Evolutionary conservation across 2,888 invertebrate species (phyloP).

Genomic region (Branchellion lobata): DNA sequence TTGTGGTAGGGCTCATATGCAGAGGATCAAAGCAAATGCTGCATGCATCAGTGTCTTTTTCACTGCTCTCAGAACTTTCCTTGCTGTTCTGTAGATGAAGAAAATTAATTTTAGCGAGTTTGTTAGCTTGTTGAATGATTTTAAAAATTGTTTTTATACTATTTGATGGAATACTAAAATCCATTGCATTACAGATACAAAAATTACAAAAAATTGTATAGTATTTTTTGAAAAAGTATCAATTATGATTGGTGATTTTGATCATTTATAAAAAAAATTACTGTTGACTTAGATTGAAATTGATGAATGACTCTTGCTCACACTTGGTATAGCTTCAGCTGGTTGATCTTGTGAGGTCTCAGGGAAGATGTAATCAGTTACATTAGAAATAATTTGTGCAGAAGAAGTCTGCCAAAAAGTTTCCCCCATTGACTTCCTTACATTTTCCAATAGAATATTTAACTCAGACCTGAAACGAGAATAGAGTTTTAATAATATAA

Average conservation of each 20-base stretch:
- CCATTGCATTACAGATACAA: too few species aligned
- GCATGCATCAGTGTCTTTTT: neutral
- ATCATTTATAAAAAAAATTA: too few species aligned
- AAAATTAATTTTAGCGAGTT: neutral
- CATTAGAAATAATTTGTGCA: neutral
- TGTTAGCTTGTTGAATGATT: neutral
- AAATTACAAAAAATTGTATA: too few species aligned
- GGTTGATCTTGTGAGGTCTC: too few species aligned
- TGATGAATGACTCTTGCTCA: too few species aligned
- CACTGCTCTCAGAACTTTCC: neutral
- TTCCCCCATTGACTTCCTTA: neutral
- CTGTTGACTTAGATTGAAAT: too few species aligned
- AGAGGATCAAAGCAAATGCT: conserved; percentile 13
- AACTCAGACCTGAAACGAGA: neutral
- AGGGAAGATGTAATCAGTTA: neutral
- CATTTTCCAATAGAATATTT: neutral
- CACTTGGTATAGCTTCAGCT: too few species aligned
- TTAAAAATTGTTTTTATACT: neutral
- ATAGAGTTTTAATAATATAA: too few species aligned
- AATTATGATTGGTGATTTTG: too few species aligned
- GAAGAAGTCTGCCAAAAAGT: neutral
- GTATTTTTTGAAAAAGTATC: too few species aligned
- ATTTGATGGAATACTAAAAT: neutral
- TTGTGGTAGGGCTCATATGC: neutral
- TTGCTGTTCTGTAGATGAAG: neutral